Base-by-base conservation (phyloP, 2,888 invertebrate genomes). In the Allacma fusca region DNA sequence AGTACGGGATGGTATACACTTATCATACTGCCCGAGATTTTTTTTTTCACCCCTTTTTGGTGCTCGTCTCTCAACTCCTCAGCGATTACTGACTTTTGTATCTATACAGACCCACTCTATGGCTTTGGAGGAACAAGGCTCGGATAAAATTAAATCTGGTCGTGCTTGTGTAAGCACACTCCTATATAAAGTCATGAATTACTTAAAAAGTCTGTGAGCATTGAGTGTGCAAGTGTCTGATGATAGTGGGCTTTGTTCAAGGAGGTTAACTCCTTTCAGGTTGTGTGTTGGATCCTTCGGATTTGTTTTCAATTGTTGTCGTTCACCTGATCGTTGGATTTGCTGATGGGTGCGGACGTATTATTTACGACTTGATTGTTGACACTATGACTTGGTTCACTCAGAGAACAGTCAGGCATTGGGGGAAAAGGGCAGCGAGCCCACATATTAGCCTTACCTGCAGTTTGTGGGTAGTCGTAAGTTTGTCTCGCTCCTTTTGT, bases 321-420 rank as follows among this genome's bases (percentile, higher is more conserved):
- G 50, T 50, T 50, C 50, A 50, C 50, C 50, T 50, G 50, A 50
- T 50, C 50, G 50, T 50, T 50, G 50, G 50, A 50, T 50, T 50
- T 50, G 50, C 16, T 19, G 65, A 16, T 59, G 59, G 72, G 72
- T 72, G 72, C 72, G 72, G 72, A 59, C 72, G 26, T 34, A 72
- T 72, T 72, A 59, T 72, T 72, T 59, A 72, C 34, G 72, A 72
- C 72, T 72, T 59, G 21, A 72, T 72, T 72, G 50, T 72, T 59
- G 59, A 59, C 72, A 57, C n/a, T 69, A 29, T 69, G 40, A 29
- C 43, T 28, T 50, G 50, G 50, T 50, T 50, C 50, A 50, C 9
- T 50, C 50, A 50, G 16, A 13, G 2, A 16, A n/a, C 5, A 9
- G 9, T 34, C 16, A 16, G 50, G 19, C 16, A 12, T 19, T 19